Conservation (phyloP, 2,113 vertebrate species). For the Oreochromis tanganicae region DNA sequence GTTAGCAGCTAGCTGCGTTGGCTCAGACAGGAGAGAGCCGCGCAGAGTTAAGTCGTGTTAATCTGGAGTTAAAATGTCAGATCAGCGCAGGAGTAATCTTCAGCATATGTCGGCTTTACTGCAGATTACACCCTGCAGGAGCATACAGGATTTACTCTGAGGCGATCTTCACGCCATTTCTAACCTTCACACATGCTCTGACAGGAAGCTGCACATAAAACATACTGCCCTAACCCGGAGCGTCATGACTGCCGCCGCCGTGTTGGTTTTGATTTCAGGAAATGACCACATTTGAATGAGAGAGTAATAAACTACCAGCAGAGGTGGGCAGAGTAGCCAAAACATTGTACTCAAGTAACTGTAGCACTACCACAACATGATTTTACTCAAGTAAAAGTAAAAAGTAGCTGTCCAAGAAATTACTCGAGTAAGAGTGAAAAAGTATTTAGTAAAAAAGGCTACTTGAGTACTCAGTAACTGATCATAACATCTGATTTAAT, state of each 20-base stretch:
- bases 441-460: not conserved
- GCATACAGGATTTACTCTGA: not conserved
- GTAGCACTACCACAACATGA: not conserved
- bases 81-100: constrained; percentile 31
- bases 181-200: not conserved
- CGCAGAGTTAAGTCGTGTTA: not conserved
- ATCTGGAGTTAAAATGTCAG: constrained; percentile 40
- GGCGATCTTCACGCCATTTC: not conserved
- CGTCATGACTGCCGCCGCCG: not conserved
- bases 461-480: not conserved
- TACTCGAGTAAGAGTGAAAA: not conserved
- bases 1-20: not conserved
- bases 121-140: not conserved
- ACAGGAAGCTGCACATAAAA: not conserved
- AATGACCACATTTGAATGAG: not conserved
- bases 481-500: not conserved
- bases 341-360: not conserved
- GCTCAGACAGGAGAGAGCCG: not conserved
- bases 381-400: not conserved
- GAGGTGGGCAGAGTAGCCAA: not conserved
- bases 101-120: constrained; percentile 16
- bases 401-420: not conserved
- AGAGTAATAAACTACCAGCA: not conserved
- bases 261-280: not conserved
- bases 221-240: not conserved